phyloP scores from a whole-genome alignment of 1,140 invertebrate genomes.

The Listronotus oregonensis region DNA sequence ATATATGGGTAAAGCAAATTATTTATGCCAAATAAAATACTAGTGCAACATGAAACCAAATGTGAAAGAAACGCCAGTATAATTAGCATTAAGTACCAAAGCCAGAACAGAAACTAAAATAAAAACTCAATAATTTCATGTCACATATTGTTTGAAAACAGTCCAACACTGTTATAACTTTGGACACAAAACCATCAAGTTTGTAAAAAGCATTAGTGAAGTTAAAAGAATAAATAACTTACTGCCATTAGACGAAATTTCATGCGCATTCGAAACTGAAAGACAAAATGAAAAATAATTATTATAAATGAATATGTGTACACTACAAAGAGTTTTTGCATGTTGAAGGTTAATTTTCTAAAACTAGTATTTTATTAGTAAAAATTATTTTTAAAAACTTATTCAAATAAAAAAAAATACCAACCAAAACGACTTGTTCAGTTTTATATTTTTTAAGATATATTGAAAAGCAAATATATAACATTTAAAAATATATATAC shows the following conservation, averaged over 20 bases:
- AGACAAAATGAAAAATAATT: constrained; percentile 43
- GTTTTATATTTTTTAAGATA: no score
- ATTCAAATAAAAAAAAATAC: no score
- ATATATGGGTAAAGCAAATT: neutral
- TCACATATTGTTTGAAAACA: neutral
- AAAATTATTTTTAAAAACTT: no score
- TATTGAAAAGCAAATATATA: no score
- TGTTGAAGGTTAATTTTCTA: no score
- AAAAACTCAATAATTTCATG: constrained; percentile 23
- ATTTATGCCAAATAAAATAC: neutral
- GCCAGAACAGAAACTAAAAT: constrained; percentile 5
- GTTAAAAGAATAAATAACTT: constrained; percentile 44
- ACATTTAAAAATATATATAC: no score
- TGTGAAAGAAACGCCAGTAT: neutral
- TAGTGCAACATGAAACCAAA: neutral
- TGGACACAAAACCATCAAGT: constrained; percentile 27
- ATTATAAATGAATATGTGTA: constrained; percentile 32
- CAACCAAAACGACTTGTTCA: no score
- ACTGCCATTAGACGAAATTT: constrained; percentile 47
- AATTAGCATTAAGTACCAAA: neutral
- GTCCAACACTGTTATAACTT: neutral
- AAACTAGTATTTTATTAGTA: no score
- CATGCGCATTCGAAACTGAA: constrained; percentile 49
- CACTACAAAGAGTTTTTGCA: no score
- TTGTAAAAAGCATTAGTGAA: constrained; percentile 32